Conservation (phyloP, 2,797 vertebrate species). For the Sternotherus odoratus region DNA sequence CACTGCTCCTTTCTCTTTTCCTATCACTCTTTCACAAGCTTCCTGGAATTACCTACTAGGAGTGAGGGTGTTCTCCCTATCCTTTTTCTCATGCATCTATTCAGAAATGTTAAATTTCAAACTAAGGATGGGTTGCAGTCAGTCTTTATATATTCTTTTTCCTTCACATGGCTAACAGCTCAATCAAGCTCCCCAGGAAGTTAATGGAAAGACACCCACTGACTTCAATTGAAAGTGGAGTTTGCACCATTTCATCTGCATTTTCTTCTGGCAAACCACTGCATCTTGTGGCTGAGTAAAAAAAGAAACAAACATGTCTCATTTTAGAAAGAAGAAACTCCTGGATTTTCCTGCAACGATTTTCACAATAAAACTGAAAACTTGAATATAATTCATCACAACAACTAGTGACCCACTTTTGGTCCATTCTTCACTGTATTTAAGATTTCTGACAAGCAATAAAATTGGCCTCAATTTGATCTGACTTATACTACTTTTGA, state of each 20-base stretch:
- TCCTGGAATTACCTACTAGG: not conserved
- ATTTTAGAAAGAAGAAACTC: not conserved
- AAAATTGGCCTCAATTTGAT: not conserved
- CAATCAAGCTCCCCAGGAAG: not conserved
- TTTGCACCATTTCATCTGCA: not conserved
- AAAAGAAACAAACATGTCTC: not conserved
- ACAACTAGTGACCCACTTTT: not conserved
- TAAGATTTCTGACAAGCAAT: not conserved
- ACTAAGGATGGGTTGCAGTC: not conserved
- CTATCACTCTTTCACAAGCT: not conserved
- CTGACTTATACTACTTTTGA: not conserved
- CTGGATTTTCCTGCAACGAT: not conserved
- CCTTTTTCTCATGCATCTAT: not conserved
- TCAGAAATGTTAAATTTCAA: not conserved
- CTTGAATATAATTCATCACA: not conserved
- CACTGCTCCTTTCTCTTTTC: not conserved
- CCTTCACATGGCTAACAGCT: not conserved
- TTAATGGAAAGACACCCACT: not conserved
- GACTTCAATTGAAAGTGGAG: not conserved
- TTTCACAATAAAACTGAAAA: slow-evolving; percentile 8
- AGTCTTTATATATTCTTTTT: not conserved
- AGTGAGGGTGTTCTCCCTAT: not conserved
- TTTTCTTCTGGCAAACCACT: slow-evolving; percentile 19
- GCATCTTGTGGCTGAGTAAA: not conserved
- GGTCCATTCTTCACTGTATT: not conserved